These are phyloP conservation scores for Epinephelus lanceolatus DNA, from an alignment of 2,113 vertebrate species.

Conservation along the genomic window DNA sequence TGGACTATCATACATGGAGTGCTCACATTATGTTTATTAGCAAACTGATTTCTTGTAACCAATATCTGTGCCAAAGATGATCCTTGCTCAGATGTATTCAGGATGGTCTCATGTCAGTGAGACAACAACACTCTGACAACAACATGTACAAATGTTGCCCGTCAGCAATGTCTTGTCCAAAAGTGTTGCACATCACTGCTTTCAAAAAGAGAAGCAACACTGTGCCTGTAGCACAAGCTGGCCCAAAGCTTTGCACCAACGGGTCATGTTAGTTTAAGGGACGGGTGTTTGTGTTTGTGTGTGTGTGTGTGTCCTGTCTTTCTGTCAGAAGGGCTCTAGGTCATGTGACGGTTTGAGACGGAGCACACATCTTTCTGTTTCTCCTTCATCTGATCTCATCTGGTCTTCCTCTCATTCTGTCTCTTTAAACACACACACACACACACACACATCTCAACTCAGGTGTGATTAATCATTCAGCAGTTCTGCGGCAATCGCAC, in stretches of 20 bases:
- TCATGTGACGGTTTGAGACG: constrained; percentile 19
- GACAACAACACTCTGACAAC: constrained; percentile 6
- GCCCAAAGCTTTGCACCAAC: constrained; percentile 19
- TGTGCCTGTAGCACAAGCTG: not conserved
- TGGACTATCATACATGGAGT: not conserved
- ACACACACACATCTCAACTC: constrained; percentile 18
- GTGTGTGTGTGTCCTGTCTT: constrained; percentile 1
- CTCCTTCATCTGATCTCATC: constrained; percentile 18
- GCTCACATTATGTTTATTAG: not conserved
- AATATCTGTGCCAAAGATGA: not conserved
- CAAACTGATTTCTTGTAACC: not conserved
- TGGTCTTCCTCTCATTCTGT: constrained; percentile 9
- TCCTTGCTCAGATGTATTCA: constrained; percentile 13
- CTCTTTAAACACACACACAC: constrained; percentile 14
- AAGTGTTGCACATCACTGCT: constrained; percentile 26
- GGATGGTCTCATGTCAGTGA: constrained; percentile 1
- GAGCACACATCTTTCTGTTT: constrained; percentile 17
- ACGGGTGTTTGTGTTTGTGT: not conserved
- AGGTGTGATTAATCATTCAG: constrained; percentile 66
- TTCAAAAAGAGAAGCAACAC: constrained; percentile 17
- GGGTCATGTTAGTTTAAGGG: constrained; percentile 8
- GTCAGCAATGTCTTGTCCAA: constrained; percentile 32
- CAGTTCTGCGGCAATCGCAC: constrained; percentile 17
- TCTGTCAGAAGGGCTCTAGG: not conserved
- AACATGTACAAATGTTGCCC: constrained; percentile 15